Percentiles rank a stretch among this genome's conserved stretches.
Evolutionary conservation across 2,797 vertebrate species (phyloP).

Genomic region (Ara ararauna): DNA sequence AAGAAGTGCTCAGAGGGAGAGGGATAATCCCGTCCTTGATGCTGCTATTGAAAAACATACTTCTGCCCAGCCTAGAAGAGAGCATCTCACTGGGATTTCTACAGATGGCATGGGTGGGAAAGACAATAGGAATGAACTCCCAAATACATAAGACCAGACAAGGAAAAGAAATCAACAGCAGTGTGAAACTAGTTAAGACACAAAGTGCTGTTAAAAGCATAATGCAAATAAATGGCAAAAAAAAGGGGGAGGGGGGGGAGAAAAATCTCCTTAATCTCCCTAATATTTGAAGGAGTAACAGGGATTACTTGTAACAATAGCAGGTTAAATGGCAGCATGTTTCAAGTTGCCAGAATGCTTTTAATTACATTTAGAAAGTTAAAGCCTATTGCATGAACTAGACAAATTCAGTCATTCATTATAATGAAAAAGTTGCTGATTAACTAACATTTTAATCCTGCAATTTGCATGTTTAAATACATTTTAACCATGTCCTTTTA

Average conservation of each 20-base stretch:
- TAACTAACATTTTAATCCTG: neutral
- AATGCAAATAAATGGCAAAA: neutral
- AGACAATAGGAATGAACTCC: neutral
- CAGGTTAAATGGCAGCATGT: neutral
- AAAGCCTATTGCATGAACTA: neutral
- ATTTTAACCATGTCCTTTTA: neutral
- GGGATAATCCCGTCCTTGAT: neutral
- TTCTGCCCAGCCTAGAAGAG: neutral
- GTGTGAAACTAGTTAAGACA: neutral
- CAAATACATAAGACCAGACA: neutral
- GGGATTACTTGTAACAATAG: neutral
- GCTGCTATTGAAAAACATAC: neutral
- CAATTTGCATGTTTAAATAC: neutral
- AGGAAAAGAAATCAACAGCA: neutral
- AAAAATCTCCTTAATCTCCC: neutral
- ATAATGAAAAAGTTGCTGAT: slow-evolving; percentile 5
- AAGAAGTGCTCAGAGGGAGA: neutral
- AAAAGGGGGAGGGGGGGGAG: rapidly evolving
- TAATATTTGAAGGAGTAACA: neutral
- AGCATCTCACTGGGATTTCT: neutral
- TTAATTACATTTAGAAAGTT: neutral
- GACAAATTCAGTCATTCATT: neutral
- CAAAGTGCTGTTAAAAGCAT: neutral
- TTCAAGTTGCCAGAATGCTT: neutral
- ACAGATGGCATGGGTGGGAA: neutral